Conservation (phyloP, 2,797 vertebrate species). For the Enteromius afrohamiltoni region DNA sequence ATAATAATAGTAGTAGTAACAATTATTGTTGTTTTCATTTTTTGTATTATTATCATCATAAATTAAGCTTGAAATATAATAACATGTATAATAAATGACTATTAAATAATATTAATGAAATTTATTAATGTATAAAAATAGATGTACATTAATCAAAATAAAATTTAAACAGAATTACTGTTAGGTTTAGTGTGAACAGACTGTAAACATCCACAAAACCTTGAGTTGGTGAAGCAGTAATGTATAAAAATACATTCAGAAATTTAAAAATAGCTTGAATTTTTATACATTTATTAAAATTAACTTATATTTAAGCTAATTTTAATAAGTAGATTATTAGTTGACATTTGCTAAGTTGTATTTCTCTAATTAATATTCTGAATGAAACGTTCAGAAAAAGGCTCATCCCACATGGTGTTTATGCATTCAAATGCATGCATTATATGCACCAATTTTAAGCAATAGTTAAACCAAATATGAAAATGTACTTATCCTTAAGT, state of each 20-base stretch:
- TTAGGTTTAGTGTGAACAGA: too few species aligned
- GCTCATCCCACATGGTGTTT: neutral
- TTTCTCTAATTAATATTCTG: neutral
- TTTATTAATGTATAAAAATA: neutral
- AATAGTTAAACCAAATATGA: neutral
- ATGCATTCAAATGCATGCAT: constrained; percentile 16
- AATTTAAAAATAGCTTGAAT: neutral
- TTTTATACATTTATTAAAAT: too few species aligned
- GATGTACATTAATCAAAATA: too few species aligned
- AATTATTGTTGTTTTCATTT: neutral
- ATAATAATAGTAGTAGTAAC: neutral
- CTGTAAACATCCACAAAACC: too few species aligned
- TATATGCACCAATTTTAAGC: neutral
- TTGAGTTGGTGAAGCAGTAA: too few species aligned
- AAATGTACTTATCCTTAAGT: neutral
- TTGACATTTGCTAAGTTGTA: neutral
- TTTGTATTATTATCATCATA: neutral
- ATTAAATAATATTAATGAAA: neutral
- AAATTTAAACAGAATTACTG: too few species aligned
- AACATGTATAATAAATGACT: neutral
- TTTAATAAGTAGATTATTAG: neutral
- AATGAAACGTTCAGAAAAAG: neutral
- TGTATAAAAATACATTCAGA: neutral
- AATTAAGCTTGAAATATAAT: neutral
- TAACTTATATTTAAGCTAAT: too few species aligned